Evolutionary conservation across 1,140 invertebrate species (phyloP).

Genomic region (Chrysomallon squamiferum): DNA sequence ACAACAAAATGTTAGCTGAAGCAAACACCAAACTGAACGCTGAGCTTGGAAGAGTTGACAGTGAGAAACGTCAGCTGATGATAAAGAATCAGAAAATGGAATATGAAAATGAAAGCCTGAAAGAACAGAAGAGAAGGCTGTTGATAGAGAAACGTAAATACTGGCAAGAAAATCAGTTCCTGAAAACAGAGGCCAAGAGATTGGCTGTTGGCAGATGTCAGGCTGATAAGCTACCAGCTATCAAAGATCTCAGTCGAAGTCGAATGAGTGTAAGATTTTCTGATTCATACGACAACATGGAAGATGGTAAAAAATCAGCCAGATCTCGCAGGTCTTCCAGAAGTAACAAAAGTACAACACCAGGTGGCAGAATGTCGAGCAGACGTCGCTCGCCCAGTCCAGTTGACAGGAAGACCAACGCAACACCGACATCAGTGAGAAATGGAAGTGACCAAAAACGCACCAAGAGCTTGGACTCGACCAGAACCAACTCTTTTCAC

Average conservation of each 20-base stretch:
- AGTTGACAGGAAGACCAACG: no score
- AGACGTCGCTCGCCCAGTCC: no score
- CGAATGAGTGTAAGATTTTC: background rate
- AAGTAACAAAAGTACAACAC: no score
- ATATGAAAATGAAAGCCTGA: slow-evolving; percentile 10
- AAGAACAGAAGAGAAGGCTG: slow-evolving; percentile 14
- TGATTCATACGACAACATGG: no score
- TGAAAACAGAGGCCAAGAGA: slow-evolving; percentile 18
- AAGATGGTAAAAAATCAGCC: no score
- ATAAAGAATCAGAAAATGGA: slow-evolving; percentile 16
- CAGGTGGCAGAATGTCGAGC: no score
- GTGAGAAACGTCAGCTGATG: slow-evolving; percentile 8
- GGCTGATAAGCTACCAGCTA: slow-evolving; percentile 2
- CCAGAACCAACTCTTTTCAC: no score
- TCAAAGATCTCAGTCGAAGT: background rate
- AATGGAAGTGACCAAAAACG: no score
- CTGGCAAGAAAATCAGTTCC: slow-evolving; percentile 3
- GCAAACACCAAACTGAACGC: slow-evolving; percentile 7
- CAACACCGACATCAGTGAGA: no score
- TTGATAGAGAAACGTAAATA: slow-evolving; percentile 6
- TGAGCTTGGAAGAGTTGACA: slow-evolving; percentile 10
- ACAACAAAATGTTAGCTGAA: slow-evolving; percentile 8
- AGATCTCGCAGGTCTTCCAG: no score
- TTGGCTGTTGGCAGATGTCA: slow-evolving; percentile 13
- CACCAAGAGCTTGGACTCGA: no score